Evolutionary conservation across 2,888 invertebrate species (phyloP), one percentile per base, ranked within the genome.

Genomic region (Thecocarcelia acutangulata): DNA sequence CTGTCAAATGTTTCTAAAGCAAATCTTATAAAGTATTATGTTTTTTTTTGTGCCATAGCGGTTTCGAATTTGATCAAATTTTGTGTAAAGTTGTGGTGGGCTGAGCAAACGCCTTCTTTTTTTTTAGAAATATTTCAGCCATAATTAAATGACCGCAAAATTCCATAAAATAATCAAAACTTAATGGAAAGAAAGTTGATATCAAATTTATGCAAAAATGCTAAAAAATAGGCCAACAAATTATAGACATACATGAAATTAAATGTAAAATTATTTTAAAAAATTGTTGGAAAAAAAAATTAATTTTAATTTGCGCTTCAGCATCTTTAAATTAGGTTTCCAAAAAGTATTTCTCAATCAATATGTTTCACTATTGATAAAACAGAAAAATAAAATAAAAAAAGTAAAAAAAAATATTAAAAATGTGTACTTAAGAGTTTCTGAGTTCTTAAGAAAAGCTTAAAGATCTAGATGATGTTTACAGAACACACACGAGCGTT

Each of bases 1-100:
- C 82, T 82, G 78, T 82, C 78, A 82, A 78, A 78, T 59, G 24
- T 54, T 40, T 75, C 52, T 24, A 58, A 44, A 15, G 33, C 37
- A 54, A 46, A 48, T 33, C 28, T n/a, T 15, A 15, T 24, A 15
- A 19, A 63, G 46, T 56, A 37, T 74, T 13, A 48, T 46, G 24
- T 3, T 8, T 42, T 64, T 28, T 52, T 37, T 61, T 17, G 19
- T 21, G 48, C 11, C 42, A 64, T 44, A 28, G 17, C 21, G 28
- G 19, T 69, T 56, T 21, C n/a, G n/a, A 11, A 58, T 68, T 21
- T 24, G 52, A 61, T 42, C 50, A 59, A 19, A 28, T 48, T 12
- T 64, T 48, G 33, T 44, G 9, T 37, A 17, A 19, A 48, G 12
- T 58, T 46, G 15, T 50, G n/a, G 24, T 70, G 11, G 33, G 5